phyloP scores from a whole-genome alignment of 2,113 vertebrate species.

The Spheniscus mendiculus region DNA sequence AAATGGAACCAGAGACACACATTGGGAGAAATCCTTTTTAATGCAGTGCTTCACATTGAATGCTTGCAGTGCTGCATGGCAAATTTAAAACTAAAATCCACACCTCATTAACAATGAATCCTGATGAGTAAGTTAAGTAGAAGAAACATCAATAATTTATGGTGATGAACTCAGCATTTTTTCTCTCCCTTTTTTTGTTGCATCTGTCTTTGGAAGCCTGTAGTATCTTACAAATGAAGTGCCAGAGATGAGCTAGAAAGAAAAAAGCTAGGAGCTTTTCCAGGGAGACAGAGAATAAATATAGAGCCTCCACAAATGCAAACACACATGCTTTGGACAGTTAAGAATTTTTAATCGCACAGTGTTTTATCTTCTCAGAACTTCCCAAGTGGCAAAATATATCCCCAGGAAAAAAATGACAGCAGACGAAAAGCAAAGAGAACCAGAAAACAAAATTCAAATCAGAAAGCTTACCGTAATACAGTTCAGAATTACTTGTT shows the following conservation, averaged over 20 bases:
- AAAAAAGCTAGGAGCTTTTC: constrained; percentile 52
- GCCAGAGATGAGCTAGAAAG: constrained; percentile 28
- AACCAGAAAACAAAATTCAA: constrained; percentile 50
- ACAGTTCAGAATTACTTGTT: not conserved
- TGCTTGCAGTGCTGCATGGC: constrained; percentile 51
- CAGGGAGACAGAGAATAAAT: constrained; percentile 57
- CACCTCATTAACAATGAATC: constrained; percentile 70
- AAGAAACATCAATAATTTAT: constrained; percentile 68
- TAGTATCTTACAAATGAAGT: constrained; percentile 43
- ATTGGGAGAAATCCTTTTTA: constrained; percentile 41
- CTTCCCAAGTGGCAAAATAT: constrained; percentile 37
- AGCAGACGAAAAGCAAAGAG: not conserved
- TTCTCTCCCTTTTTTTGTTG: constrained; percentile 18
- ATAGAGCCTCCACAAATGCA: constrained; percentile 38
- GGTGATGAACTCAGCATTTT: constrained; percentile 65
- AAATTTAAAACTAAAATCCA: constrained; percentile 66
- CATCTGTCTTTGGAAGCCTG: constrained; percentile 48
- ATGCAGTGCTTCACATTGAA: constrained; percentile 43
- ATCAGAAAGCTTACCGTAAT: not conserved
- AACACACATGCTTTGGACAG: constrained; percentile 37
- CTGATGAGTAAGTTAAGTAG: constrained; percentile 66
- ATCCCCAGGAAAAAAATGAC: constrained; percentile 41
- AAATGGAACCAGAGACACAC: constrained; percentile 43
- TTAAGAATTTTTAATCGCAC: constrained; percentile 17
- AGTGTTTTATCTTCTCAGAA: constrained; percentile 42